phyloP scores from a whole-genome alignment of 2,113 vertebrate species.

The Actenoides hombroni region DNA sequence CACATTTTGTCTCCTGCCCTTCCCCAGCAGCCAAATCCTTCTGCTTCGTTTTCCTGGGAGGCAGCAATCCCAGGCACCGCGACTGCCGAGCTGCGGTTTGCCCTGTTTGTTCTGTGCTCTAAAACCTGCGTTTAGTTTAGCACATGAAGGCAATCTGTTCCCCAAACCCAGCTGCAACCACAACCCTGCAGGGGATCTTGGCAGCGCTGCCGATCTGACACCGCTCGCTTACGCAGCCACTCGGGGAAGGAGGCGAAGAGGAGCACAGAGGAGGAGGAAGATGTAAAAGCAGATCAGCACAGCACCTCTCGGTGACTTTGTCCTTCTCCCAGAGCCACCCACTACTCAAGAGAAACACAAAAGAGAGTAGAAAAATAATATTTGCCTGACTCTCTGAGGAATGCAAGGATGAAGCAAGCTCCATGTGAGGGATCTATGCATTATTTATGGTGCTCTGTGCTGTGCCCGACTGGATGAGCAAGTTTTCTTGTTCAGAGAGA shows the following conservation, averaged over 20 bases:
- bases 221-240: rapidly evolving
- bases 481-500: background rate
- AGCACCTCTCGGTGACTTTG: background rate
- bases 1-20: rapidly evolving
- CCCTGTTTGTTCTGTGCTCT: background rate
- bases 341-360: background rate
- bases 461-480: background rate
- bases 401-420: background rate
- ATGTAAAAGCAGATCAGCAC: background rate
- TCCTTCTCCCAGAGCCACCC: background rate
- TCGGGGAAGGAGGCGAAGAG: background rate
- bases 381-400: background rate
- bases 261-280: background rate
- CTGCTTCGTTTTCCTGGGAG: background rate
- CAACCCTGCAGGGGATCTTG: background rate
- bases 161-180: background rate
- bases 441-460: background rate
- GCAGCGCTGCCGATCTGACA: background rate
- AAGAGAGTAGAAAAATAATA: background rate
- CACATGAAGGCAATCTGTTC: background rate
- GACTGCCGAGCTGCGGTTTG: background rate
- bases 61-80: background rate
- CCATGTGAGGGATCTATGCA: background rate
- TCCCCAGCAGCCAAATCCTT: background rate
- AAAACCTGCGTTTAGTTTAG: background rate